A percentile compares a stretch with the other conserved stretches of the same genome.
Conservation (phyloP, 2,888 invertebrate genomes). For the Apomyelois bistriatella region DNA sequence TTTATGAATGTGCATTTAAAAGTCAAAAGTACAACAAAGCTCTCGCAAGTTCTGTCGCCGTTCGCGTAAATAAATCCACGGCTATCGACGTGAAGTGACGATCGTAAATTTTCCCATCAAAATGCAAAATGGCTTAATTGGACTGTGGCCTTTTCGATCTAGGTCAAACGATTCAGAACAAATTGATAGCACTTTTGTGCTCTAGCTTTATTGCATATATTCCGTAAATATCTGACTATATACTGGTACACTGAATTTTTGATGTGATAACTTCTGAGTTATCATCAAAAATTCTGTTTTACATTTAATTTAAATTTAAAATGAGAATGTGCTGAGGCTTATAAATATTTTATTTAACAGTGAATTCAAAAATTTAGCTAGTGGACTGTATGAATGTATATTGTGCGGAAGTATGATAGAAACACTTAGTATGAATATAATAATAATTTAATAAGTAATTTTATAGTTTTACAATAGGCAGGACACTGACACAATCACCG, state of each 20-base stretch:
- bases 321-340: too few species aligned
- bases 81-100: slow-evolving; percentile 58
- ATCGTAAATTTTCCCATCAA: slow-evolving; percentile 76
- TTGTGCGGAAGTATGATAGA: too few species aligned
- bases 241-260: neutral
- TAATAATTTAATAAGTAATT: too few species aligned
- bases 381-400: too few species aligned
- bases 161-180: slow-evolving; percentile 71
- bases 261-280: neutral
- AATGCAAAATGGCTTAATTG: slow-evolving; percentile 79
- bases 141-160: slow-evolving; percentile 72
- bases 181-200: slow-evolving; percentile 69
- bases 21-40: slow-evolving; percentile 27
- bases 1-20: slow-evolving; percentile 16
- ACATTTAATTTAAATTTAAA: too few species aligned
- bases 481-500: too few species aligned
- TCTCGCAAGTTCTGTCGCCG: slow-evolving; percentile 42
- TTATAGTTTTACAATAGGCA: too few species aligned
- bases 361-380: too few species aligned
- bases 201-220: slow-evolving; percentile 53
- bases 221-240: slow-evolving; percentile 22
- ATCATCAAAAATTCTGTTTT: too few species aligned
- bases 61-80: slow-evolving; percentile 55
- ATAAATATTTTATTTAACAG: too few species aligned
- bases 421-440: too few species aligned